These are phyloP conservation scores for Prinia subflava DNA, from an alignment of 2,113 vertebrate genomes.

Conservation along the genomic window DNA sequence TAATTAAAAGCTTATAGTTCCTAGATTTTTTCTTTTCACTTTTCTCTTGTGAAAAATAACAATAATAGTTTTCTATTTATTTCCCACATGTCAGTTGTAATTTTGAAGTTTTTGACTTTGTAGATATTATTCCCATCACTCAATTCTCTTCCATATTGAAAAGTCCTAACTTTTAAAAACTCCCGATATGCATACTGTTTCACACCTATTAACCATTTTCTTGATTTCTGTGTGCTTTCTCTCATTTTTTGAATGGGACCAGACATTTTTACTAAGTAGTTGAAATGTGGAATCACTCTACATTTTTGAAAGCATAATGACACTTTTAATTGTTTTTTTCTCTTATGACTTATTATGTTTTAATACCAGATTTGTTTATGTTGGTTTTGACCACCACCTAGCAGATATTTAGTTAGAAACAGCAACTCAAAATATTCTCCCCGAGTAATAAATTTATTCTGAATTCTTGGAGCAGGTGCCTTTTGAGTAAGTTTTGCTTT, in stretches of 20 bases:
- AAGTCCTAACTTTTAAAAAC: not conserved
- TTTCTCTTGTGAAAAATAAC: not conserved
- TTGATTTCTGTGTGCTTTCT: not conserved
- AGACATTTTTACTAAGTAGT: not conserved
- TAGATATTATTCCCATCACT: not conserved
- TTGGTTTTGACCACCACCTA: not conserved
- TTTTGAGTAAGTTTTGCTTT: not conserved
- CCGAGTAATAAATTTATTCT: not conserved
- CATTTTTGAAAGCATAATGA: not conserved
- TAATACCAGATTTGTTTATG: not conserved
- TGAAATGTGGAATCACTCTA: not conserved
- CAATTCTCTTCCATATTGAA: not conserved
- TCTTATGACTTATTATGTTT: not conserved
- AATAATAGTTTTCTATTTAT: not conserved
- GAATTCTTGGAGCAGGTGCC: not conserved
- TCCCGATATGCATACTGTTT: not conserved
- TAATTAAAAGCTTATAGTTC: not conserved
- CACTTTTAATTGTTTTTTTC: not conserved
- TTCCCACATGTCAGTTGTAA: not conserved
- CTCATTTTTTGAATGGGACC: rapidly evolving
- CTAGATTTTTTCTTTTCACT: not conserved
- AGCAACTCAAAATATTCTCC: not conserved
- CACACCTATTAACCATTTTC: not conserved
- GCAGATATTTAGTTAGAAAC: not conserved
- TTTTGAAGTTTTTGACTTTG: not conserved